These are phyloP conservation scores for Glaucomys volans DNA, from an alignment of 2,113 vertebrate species.

Conservation along the genomic window DNA sequence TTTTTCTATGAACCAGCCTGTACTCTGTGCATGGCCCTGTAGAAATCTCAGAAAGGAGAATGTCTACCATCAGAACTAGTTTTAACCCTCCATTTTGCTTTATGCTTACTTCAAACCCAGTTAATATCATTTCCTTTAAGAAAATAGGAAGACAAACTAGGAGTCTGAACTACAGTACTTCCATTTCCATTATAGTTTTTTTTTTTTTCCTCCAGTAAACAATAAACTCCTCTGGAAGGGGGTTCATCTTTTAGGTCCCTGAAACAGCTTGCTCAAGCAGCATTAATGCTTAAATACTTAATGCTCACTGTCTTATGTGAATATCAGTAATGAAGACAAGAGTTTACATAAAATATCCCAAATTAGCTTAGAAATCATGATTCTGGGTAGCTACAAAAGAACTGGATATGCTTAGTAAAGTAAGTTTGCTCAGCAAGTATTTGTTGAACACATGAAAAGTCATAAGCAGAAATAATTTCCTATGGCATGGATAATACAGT, in stretches of 20 bases:
- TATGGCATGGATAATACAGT: neutral
- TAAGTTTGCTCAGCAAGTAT: neutral
- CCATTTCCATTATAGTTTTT: neutral
- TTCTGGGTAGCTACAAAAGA: neutral
- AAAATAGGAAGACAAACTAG: neutral
- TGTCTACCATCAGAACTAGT: neutral
- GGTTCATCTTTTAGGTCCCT: neutral
- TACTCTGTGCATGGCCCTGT: neutral
- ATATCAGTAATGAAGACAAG: slow-evolving; percentile 20
- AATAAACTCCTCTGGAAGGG: neutral
- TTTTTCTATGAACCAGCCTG: neutral
- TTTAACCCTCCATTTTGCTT: neutral
- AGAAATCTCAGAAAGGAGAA: neutral
- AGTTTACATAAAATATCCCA: slow-evolving; percentile 8
- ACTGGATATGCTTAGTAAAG: neutral
- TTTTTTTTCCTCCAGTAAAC: neutral
- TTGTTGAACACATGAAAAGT: neutral
- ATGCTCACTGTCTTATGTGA: neutral
- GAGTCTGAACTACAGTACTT: neutral
- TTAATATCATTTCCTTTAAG: neutral
- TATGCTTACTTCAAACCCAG: neutral
- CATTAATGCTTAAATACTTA: neutral
- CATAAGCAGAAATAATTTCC: neutral
- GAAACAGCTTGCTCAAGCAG: neutral
- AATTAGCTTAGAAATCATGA: slow-evolving; percentile 1